These are phyloP conservation scores for Microctonus brassicae DNA, from an alignment of 2,888 invertebrate species.

Conservation along the genomic window DNA sequence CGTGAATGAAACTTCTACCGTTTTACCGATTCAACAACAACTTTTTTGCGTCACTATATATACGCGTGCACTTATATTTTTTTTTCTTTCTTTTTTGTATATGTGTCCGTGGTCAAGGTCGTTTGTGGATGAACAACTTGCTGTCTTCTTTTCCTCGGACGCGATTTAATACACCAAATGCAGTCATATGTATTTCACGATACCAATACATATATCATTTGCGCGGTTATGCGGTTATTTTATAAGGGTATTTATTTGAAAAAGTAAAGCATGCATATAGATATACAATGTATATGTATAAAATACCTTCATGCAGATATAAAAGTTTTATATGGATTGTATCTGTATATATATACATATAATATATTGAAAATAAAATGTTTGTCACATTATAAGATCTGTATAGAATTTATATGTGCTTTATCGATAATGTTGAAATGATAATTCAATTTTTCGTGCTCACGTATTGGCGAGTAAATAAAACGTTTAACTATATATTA, in stretches of 20 bases:
- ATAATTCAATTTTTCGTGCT: too few species aligned
- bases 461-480: too few species aligned
- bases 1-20: background rate
- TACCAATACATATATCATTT: constrained; percentile 14
- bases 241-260: background rate
- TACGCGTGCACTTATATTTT: constrained; percentile 16
- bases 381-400: too few species aligned
- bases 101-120: constrained; percentile 39
- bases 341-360: too few species aligned
- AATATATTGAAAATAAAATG: too few species aligned
- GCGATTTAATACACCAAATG: constrained; percentile 13
- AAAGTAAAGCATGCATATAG: background rate
- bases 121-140: constrained; percentile 6
- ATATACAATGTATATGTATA: too few species aligned
- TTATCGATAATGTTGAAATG: too few species aligned
- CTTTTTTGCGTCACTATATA: constrained; percentile 20
- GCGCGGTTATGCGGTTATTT: constrained; percentile 3
- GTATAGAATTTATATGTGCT: too few species aligned
- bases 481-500: too few species aligned
- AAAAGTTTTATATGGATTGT: background rate
- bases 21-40: constrained; percentile 18
- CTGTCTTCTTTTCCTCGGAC: background rate
- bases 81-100: constrained; percentile 18
- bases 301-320: background rate
- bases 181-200: background rate